Conservation (phyloP, 2,888 invertebrate genomes). For the Stenodera caucasica region DNA sequence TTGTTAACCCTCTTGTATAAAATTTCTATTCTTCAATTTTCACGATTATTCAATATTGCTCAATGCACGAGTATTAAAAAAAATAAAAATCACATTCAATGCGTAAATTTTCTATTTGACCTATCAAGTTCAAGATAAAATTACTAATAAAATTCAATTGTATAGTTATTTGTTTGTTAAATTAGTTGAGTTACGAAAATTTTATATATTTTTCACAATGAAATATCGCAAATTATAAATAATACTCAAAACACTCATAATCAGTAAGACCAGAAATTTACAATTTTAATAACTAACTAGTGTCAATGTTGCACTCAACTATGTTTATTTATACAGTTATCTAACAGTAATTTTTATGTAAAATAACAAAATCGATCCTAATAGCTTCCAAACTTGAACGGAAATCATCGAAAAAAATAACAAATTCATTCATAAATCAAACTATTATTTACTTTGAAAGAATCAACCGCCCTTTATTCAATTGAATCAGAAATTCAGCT, state of each 20-base stretch:
- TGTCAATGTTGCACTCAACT: constrained; percentile 2
- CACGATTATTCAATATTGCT: background rate
- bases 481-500: background rate
- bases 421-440: background rate
- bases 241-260: background rate
- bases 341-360: background rate
- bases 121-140: background rate
- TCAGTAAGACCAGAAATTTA: background rate
- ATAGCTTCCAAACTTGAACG: too few relatives aligned
- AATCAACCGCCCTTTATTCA: too few relatives aligned
- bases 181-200: background rate
- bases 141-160: constrained; percentile 1
- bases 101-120: background rate
- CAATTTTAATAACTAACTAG: background rate
- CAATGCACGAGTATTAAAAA: background rate
- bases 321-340: constrained; percentile 1
- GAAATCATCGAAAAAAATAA: background rate
- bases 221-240: background rate
- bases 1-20: background rate
- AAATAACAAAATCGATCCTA: background rate
- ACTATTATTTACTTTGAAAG: too few relatives aligned
- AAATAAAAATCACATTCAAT: background rate
- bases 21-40: background rate
- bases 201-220: background rate
- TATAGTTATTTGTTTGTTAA: background rate